Evolutionary conservation across 2,888 invertebrate genomes (phyloP).

Genomic region (Drosophila aldrichi): DNA sequence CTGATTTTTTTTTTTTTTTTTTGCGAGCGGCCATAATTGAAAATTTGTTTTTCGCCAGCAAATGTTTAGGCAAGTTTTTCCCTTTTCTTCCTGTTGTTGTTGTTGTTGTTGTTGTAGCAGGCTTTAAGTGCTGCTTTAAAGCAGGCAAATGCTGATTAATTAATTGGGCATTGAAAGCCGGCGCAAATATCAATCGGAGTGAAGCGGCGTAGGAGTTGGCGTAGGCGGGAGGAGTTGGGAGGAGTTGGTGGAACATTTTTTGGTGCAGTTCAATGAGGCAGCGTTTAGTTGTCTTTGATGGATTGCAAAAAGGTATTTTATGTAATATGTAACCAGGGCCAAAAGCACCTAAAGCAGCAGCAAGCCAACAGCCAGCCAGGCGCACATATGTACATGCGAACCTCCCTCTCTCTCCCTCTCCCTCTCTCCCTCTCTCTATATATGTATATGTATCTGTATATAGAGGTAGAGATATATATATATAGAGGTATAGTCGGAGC

Average conservation of each 20-base stretch:
- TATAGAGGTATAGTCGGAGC: conserved; percentile 15
- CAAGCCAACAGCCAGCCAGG: conserved; percentile 3
- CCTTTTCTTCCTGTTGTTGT: not conserved
- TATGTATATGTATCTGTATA: not conserved
- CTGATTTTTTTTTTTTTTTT: conserved; percentile 31
- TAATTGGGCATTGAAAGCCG: conserved; percentile 64
- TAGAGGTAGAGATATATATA: not conserved
- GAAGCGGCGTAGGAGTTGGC: not conserved
- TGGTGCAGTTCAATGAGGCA: conserved; percentile 51
- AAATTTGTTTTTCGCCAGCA: conserved; percentile 65
- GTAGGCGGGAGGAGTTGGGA: not conserved
- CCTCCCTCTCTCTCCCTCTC: not conserved
- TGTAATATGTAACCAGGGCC: conserved; percentile 62
- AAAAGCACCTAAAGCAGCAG: conserved; percentile 24
- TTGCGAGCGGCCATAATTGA: conserved; percentile 70
- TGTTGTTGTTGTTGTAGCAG: not conserved
- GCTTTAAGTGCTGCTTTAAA: conserved; percentile 25
- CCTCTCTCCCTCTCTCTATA: too few species aligned
- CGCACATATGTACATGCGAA: conserved; percentile 40
- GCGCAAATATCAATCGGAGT: conserved; percentile 55
- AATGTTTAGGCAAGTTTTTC: conserved; percentile 37
- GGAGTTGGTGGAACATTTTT: conserved; percentile 1
- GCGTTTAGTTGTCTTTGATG: conserved; percentile 71
- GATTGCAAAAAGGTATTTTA: conserved; percentile 80
- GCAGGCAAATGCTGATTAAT: conserved; percentile 64